Evolutionary conservation across 2,797 vertebrate genomes (phyloP).

Genomic region (Uromys caudimaculatus): DNA sequence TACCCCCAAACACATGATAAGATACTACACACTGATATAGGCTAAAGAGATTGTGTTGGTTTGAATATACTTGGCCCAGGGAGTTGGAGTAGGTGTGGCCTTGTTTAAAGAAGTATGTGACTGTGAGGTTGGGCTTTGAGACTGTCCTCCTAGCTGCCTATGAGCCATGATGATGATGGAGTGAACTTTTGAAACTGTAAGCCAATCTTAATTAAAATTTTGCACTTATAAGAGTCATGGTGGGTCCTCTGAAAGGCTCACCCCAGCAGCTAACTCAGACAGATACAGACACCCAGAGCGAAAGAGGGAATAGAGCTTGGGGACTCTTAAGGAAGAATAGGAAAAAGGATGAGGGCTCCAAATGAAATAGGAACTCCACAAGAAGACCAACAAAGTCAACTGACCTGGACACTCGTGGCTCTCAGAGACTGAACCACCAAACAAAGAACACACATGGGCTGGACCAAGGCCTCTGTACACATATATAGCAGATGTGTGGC

Average conservation of each 20-base stretch:
- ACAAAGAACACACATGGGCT: neutral
- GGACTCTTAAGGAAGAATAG: neutral
- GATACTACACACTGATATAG: accelerated
- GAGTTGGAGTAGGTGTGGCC: neutral
- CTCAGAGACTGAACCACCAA: neutral
- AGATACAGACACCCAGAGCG: neutral
- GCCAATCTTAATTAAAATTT: neutral
- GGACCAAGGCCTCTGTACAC: neutral
- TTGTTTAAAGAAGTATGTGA: neutral
- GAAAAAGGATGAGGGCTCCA: neutral
- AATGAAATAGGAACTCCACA: neutral
- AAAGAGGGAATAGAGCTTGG: neutral
- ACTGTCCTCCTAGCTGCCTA: neutral
- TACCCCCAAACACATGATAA: neutral
- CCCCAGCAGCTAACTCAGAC: neutral
- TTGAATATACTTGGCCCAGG: neutral
- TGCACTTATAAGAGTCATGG: neutral
- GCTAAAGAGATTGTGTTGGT: neutral
- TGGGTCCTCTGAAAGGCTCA: neutral
- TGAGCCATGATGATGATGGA: neutral
- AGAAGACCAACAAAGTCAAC: neutral
- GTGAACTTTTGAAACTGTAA: neutral
- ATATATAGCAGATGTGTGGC: neutral
- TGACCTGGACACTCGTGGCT: neutral
- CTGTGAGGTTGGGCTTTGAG: neutral